These are phyloP conservation scores for Leptatherina wallacei DNA, from an alignment of 2,797 vertebrate species.

Conservation along the genomic window DNA sequence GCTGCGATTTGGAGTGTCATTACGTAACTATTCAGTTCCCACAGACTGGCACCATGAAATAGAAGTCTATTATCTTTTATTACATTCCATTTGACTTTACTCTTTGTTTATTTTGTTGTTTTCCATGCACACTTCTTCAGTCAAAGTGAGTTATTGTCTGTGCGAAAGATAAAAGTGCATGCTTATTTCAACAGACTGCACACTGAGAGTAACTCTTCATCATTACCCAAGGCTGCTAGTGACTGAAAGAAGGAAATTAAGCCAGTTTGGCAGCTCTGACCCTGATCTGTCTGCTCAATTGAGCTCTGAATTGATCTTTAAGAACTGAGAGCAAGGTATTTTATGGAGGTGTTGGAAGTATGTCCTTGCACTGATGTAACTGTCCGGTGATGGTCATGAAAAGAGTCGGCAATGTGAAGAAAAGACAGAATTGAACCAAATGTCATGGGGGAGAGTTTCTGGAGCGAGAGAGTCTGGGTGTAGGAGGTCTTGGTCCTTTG, in stretches of 20 bases:
- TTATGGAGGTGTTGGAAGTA: conserved; percentile 25
- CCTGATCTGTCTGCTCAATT: conserved; percentile 41
- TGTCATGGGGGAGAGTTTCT: conserved; percentile 40
- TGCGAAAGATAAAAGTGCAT: neutral
- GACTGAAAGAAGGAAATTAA: conserved; percentile 12
- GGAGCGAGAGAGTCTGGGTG: conserved; percentile 33
- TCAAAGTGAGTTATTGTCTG: neutral
- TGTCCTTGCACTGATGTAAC: neutral
- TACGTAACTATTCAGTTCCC: conserved; percentile 54
- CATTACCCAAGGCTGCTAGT: neutral
- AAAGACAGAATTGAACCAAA: conserved; percentile 33
- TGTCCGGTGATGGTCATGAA: conserved; percentile 17
- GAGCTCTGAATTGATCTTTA: neutral
- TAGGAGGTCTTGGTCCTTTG: conserved; percentile 50
- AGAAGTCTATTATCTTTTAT: conserved; percentile 24
- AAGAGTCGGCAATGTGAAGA: conserved; percentile 9
- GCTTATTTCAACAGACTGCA: neutral
- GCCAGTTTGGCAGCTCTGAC: conserved; percentile 33
- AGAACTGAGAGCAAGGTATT: conserved; percentile 22
- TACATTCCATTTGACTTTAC: conserved; percentile 5
- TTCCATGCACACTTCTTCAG: conserved; percentile 2
- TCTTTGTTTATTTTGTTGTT: neutral
- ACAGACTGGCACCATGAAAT: conserved; percentile 37
- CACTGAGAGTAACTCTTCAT: neutral
- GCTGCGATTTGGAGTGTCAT: conserved; percentile 22